These are phyloP conservation scores for Tarsius wallacei DNA, from an alignment of 2,797 vertebrate species.

Conservation along the genomic window DNA sequence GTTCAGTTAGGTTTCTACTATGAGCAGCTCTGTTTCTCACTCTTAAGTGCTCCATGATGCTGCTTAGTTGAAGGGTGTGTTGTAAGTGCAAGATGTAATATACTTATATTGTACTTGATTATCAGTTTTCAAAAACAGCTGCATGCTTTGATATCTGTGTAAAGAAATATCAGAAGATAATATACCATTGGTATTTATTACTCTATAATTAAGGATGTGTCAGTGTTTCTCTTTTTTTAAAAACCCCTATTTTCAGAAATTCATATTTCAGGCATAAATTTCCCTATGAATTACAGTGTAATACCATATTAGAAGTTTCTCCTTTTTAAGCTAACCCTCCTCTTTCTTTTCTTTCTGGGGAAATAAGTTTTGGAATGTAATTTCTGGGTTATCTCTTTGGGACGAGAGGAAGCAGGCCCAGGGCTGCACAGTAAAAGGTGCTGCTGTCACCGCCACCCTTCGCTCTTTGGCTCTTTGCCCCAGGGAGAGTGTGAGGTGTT, in stretches of 20 bases:
- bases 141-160: conserved; percentile 84
- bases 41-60: conserved; percentile 64
- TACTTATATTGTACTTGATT: conserved; percentile 83
- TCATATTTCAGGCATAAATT: conserved; percentile 90
- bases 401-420: conserved; percentile 50
- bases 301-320: conserved; percentile 81
- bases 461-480: neutral
- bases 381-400: conserved; percentile 76
- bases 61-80: conserved; percentile 79
- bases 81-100: conserved; percentile 82
- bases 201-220: conserved; percentile 91
- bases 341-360: conserved; percentile 73
- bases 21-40: conserved; percentile 74
- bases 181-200: conserved; percentile 91
- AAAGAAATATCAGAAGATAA: conserved; percentile 90
- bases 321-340: conserved; percentile 79
- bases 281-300: conserved; percentile 87
- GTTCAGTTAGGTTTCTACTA: conserved; percentile 82
- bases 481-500: neutral
- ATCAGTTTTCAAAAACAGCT: conserved; percentile 91
- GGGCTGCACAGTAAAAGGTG: conserved; percentile 10
- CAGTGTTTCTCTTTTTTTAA: conserved; percentile 89
- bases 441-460: neutral
- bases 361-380: conserved; percentile 76
- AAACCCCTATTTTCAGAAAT: conserved; percentile 89